Evolutionary conservation across 2,888 invertebrate genomes (phyloP), one percentile per base, ranked within the genome.

Genomic region (Ypsolopha sequella): DNA sequence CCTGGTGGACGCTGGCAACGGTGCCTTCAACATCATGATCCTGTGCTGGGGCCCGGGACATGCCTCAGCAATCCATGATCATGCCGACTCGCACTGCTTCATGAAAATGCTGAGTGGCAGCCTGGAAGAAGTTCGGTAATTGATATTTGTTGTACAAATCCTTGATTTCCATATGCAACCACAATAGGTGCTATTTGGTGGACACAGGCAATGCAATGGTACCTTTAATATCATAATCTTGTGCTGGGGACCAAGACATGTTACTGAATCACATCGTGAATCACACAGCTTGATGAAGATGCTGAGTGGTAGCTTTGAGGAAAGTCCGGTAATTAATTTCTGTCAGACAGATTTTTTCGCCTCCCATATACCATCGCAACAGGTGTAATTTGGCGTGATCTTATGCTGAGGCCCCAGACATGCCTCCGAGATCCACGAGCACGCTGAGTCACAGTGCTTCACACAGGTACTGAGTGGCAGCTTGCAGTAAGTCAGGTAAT

Each of bases 21-120:
- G 97, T 0, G 96, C 95, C 70, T 99, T 97, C 81, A 99, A 99
- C 80, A 86, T 99, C 58, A 97, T 99, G 93, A 90, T 97, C 35
- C 81, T 99, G n/a, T 99, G 99, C 79, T 99, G 99, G 99, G 96
- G 97, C 14, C 96, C 97, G 70, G 96, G 95, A 0, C 96, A 97
- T 59, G 95, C 95, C 0, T 96, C 98, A 0, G 93, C 95, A 8
- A 97, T 99, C 59, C 99, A 99, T 74, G 98, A 98, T 76, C 99
- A 99, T 70, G 92, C 97, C 0, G 91, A 98, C 66, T 93, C 98
- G 0, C 98, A 99, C 71, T 99, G 99, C 76, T 97, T 99, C 76
- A 97, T 99, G 94, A 99, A 98, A 80, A 90, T 96, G 56, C 88
- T 98, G 0, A 91, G 94, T 55, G 98, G 97, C 0, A 89, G 89